A percentile compares a stretch with the other conserved stretches of the same genome.
Evolutionary conservation across 2,888 invertebrate genomes (phyloP).

Genomic region (Scotopteryx bipunctaria): DNA sequence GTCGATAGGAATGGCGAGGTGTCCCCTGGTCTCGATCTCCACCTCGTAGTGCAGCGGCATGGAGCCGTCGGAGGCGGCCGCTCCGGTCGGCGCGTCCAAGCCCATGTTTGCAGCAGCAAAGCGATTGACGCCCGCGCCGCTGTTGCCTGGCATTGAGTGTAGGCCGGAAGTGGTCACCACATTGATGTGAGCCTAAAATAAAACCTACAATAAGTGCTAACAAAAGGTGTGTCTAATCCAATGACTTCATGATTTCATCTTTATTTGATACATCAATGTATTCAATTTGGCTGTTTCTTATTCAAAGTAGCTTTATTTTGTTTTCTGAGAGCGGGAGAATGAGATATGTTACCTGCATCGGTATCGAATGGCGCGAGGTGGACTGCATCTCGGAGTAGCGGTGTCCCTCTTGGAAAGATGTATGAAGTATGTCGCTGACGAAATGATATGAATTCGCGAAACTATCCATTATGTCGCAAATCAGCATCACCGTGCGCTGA

Average conservation of each 20-base stretch:
- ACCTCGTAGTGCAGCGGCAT: conserved; percentile 62
- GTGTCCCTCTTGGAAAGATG: conserved; percentile 68
- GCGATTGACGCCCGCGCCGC: conserved; percentile 8
- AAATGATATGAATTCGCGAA: conserved; percentile 95
- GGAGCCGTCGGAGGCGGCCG: conserved; percentile 49
- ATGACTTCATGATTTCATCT: not conserved
- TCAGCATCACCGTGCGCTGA: conserved; percentile 88
- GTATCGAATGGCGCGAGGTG: conserved; percentile 46
- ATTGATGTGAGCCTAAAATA: conserved; percentile 59
- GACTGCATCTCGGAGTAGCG: conserved; percentile 47
- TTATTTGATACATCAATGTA: not conserved
- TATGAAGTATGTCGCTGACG: conserved; percentile 94
- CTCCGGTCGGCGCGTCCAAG: no score
- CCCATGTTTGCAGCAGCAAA: conserved; percentile 9
- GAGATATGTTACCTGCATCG: conserved; percentile 54
- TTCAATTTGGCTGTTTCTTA: not conserved
- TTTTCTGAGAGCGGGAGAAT: no score
- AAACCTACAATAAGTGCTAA: no score
- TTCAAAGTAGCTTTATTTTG: no score
- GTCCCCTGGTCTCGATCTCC: conserved; percentile 65
- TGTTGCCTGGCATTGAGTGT: conserved; percentile 24
- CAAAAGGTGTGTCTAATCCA: no score
- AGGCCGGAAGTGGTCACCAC: conserved; percentile 55
- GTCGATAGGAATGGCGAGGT: conserved; percentile 59
- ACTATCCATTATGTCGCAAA: conserved; percentile 92